Evolutionary conservation across 2,888 invertebrate species (phyloP).

Genomic region (Axea sp.): DNA sequence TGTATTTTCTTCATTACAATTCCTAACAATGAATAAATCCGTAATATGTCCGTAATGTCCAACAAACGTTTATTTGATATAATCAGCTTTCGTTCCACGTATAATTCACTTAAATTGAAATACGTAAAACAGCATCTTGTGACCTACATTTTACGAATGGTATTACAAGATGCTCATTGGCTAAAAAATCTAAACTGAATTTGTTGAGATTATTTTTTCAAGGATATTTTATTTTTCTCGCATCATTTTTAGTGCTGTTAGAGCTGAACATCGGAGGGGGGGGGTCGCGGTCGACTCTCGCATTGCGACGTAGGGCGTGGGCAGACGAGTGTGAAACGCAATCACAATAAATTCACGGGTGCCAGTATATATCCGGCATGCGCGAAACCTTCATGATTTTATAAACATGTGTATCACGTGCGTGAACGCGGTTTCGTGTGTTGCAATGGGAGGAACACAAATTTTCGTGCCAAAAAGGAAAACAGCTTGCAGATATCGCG

Average conservation of each 20-base stretch:
- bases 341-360: slow-evolving; percentile 71
- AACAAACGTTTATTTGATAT: no score
- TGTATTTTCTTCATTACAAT: no score
- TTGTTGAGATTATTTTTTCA: no score
- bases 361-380: slow-evolving; percentile 68
- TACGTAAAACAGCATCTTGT: no score
- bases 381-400: slow-evolving; percentile 54
- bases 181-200: no score
- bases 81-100: no score
- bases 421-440: slow-evolving; percentile 23
- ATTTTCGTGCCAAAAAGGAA: slow-evolving; percentile 29
- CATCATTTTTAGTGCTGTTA: slow-evolving; percentile 26
- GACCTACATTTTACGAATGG: no score
- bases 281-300: slow-evolving; percentile 43
- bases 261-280: slow-evolving; percentile 40
- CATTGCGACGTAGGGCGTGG: slow-evolving; percentile 45
- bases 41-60: no score
- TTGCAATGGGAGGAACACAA: slow-evolving; percentile 10
- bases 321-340: slow-evolving; percentile 66
- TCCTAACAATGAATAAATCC: no score
- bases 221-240: slow-evolving; percentile 1
- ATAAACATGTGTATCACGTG: slow-evolving; percentile 49
- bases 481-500: slow-evolving; percentile 23
- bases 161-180: no score
- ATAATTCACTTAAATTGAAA: no score